Evolutionary conservation across 2,888 invertebrate species (phyloP).

Genomic region (Andrena flavipes): DNA sequence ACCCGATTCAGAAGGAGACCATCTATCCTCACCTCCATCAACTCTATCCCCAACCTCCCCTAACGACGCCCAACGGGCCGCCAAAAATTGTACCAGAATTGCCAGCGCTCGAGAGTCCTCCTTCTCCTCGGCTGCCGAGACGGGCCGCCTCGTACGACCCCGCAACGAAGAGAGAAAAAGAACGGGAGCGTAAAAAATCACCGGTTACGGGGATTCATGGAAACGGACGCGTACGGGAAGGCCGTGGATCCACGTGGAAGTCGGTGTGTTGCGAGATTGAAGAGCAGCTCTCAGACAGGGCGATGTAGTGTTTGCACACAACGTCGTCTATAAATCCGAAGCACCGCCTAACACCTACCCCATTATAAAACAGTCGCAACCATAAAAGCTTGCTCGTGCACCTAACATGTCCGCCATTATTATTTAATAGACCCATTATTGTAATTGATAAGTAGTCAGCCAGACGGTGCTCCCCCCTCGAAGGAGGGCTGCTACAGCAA

Average conservation of each 20-base stretch:
- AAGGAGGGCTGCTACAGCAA: conserved; percentile 52
- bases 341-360: conserved; percentile 63
- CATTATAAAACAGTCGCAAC: conserved; percentile 66
- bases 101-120: not conserved
- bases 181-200: conserved; percentile 16
- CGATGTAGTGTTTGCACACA: conserved; percentile 59
- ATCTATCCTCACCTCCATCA: not conserved
- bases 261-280: conserved; percentile 54
- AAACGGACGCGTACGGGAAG: conserved; percentile 12
- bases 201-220: conserved; percentile 15
- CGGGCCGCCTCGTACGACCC: not conserved
- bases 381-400: conserved; percentile 64
- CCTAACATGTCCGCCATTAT: conserved; percentile 69
- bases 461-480: conserved; percentile 32
- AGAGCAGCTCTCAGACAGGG: conserved; percentile 44
- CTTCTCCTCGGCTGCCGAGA: not conserved
- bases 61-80: not conserved
- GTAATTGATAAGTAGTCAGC: conserved; percentile 73
- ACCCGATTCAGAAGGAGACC: too few relatives aligned
- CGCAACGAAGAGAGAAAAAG: not conserved
- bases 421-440: conserved; percentile 75
- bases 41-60: not conserved
- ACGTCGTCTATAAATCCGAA: conserved; percentile 67
- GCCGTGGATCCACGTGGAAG: not conserved
- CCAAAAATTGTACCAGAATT: not conserved